These are phyloP conservation scores for Cirrhinus molitorella DNA, from an alignment of 2,797 vertebrate genomes.

Conservation along the genomic window DNA sequence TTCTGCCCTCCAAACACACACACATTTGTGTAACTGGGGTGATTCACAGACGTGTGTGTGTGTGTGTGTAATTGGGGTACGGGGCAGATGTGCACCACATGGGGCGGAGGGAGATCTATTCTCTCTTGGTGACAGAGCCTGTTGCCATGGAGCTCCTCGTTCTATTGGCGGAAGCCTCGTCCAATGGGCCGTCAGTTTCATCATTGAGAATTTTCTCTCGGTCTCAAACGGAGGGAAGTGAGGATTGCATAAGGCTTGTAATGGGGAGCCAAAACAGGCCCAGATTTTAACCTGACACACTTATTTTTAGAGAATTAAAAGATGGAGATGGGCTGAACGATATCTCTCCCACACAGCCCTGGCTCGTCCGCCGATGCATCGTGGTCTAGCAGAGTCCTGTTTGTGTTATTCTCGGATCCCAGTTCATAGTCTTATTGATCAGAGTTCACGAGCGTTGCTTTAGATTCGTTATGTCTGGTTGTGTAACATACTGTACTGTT, in stretches of 20 bases:
- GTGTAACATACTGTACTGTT: background rate
- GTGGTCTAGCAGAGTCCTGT: background rate
- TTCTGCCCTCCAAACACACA: constrained; percentile 67
- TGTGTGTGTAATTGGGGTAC: constrained; percentile 72
- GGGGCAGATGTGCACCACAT: constrained; percentile 66
- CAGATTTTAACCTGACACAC: constrained; percentile 65
- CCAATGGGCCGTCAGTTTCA: constrained; percentile 87
- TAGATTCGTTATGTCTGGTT: background rate
- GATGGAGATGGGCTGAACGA: constrained; percentile 8
- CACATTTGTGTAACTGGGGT: constrained; percentile 56
- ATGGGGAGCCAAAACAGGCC: constrained; percentile 65
- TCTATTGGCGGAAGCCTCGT: constrained; percentile 83
- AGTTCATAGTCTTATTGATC: background rate
- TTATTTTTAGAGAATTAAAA: constrained; percentile 57
- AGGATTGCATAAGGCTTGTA: constrained; percentile 74
- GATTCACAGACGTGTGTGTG: constrained; percentile 24
- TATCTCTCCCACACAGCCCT: constrained; percentile 10
- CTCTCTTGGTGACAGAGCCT: constrained; percentile 89
- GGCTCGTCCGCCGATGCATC: constrained; percentile 3
- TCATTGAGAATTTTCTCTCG: constrained; percentile 84
- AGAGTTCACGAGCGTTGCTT: background rate
- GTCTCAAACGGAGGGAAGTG: constrained; percentile 39
- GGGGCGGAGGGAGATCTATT: constrained; percentile 79
- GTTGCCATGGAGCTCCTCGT: constrained; percentile 91
- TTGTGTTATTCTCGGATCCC: background rate